These are phyloP conservation scores for Hippocampus zosterae DNA, from an alignment of 2,113 vertebrate genomes.

Conservation along the genomic window DNA sequence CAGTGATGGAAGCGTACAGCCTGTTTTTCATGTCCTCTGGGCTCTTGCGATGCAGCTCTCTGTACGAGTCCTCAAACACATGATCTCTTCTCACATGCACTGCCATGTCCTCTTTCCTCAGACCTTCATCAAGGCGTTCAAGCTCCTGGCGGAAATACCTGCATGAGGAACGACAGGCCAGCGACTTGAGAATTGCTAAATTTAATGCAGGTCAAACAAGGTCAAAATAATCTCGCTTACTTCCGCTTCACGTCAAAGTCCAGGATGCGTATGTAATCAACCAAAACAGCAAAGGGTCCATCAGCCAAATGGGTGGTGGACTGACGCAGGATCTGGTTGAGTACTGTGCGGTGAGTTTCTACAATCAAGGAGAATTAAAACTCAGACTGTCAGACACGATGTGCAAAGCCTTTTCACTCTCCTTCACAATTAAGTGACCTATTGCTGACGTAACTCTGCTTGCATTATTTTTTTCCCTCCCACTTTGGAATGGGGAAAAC, in stretches of 20 bases:
- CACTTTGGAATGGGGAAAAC: too few species aligned
- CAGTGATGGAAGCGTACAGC: conserved; percentile 73
- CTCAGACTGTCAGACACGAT: neutral
- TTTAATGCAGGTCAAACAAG: neutral
- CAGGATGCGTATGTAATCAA: conserved; percentile 93
- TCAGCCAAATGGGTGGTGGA: conserved; percentile 91
- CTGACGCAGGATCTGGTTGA: conserved; percentile 93
- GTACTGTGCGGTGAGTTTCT: conserved; percentile 93
- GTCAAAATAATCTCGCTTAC: conserved; percentile 63
- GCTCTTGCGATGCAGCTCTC: conserved; percentile 90
- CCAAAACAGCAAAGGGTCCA: conserved; percentile 90
- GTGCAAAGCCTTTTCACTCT: neutral
- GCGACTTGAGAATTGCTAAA: neutral
- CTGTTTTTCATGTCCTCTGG: conserved; percentile 97
- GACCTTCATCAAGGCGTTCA: conserved; percentile 87
- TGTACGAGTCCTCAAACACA: conserved; percentile 93
- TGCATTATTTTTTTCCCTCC: too few species aligned
- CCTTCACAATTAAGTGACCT: neutral
- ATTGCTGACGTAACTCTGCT: too few species aligned
- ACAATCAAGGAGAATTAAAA: neutral
- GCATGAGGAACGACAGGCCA: conserved; percentile 3
- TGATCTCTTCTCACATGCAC: conserved; percentile 92
- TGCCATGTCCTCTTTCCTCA: conserved; percentile 92
- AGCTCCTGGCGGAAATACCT: conserved; percentile 94
- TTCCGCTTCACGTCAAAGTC: conserved; percentile 95